Evolutionary conservation across 1,140 invertebrate species (phyloP).

Genomic region (Arion vulgaris): DNA sequence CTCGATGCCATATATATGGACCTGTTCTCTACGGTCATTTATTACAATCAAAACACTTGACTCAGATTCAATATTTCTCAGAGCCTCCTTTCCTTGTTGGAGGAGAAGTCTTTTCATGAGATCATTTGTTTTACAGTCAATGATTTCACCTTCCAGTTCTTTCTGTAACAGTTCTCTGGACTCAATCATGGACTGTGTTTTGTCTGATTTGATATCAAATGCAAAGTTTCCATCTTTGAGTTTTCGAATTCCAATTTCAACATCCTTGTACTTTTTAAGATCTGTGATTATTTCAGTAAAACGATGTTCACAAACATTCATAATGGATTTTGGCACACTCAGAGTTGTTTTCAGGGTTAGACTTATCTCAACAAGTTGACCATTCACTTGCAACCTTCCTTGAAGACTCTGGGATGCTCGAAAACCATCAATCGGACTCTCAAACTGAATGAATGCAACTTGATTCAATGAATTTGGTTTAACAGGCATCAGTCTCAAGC

Average conservation of each 20-base stretch:
- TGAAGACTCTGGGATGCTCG: constrained; percentile 40
- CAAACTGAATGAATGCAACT: constrained; percentile 40
- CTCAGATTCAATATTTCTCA: neutral
- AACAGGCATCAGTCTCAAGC: neutral
- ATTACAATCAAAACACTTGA: constrained; percentile 26
- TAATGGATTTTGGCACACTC: constrained; percentile 40
- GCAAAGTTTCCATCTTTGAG: constrained; percentile 41
- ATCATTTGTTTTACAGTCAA: constrained; percentile 41
- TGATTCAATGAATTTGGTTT: neutral
- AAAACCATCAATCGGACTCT: constrained; percentile 50
- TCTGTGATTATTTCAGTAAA: constrained; percentile 38
- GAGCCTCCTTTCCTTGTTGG: constrained; percentile 44
- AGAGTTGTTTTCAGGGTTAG: constrained; percentile 47
- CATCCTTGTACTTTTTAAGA: constrained; percentile 10
- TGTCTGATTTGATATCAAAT: constrained; percentile 47
- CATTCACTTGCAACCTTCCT: constrained; percentile 27
- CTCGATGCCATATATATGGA: constrained; percentile 13
- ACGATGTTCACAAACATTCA: constrained; percentile 36
- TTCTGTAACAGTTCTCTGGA: constrained; percentile 43
- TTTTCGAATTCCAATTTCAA: constrained; percentile 11
- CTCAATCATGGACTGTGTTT: constrained; percentile 39
- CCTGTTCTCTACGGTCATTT: neutral
- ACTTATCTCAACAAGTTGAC: constrained; percentile 40
- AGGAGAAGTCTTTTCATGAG: constrained; percentile 41
- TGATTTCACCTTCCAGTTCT: constrained; percentile 47